Conservation (phyloP, 2,113 vertebrate genomes). For the Guaruba guarouba region DNA sequence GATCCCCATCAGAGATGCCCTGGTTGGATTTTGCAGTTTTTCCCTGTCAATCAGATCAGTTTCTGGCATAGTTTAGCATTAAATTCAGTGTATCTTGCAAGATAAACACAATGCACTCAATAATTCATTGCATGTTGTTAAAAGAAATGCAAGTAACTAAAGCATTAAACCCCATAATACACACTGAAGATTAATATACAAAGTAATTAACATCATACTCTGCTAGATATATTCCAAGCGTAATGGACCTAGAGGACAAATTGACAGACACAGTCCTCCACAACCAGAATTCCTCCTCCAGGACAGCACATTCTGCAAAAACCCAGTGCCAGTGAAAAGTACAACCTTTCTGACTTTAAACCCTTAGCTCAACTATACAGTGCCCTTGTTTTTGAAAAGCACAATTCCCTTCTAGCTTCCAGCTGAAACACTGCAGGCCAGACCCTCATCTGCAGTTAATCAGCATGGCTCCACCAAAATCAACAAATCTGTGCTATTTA, state of each 20-base stretch:
- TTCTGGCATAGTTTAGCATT: neutral
- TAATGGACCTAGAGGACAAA: neutral
- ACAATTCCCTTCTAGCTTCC: neutral
- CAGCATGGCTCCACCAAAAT: neutral
- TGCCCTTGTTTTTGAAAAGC: neutral
- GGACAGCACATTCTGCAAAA: neutral
- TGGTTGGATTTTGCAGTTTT: neutral
- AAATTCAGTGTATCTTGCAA: neutral
- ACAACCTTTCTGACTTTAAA: neutral
- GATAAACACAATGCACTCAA: neutral
- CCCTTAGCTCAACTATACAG: neutral
- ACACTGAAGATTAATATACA: neutral
- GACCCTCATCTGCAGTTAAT: constrained; percentile 26
- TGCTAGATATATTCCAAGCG: neutral
- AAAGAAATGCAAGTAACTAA: neutral
- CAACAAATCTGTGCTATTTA: constrained; percentile 33
- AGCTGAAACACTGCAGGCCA: neutral
- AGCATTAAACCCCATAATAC: neutral
- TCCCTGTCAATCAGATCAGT: neutral
- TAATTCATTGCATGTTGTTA: neutral
- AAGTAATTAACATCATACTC: neutral
- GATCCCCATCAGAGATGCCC: neutral
- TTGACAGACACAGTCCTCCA: neutral
- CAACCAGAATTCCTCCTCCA: neutral
- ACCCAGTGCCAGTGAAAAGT: neutral